Percentiles rank a stretch among this genome's conserved stretches.
Evolutionary conservation across 2,888 invertebrate species (phyloP).

Genomic region (Orchestes rusci): DNA sequence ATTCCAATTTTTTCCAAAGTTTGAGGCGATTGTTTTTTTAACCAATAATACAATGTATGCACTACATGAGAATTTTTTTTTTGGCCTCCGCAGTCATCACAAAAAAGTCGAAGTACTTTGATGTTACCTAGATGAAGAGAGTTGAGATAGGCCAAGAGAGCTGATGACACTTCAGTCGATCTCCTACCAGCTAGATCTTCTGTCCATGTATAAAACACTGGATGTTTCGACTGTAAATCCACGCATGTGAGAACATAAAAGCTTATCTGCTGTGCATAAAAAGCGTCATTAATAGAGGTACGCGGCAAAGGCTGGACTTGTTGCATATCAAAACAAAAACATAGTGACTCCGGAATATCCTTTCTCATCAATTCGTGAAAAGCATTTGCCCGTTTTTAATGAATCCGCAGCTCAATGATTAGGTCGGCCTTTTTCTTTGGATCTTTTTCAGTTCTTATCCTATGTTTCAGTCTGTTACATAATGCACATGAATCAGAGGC

Average conservation of each 20-base stretch:
- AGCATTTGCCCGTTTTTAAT: constrained; percentile 8
- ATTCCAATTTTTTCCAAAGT: constrained; percentile 4
- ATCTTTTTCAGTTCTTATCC: constrained; percentile 1
- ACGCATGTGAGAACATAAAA: constrained; percentile 21
- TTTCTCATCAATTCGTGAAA: constrained; percentile 3
- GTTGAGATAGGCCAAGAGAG: constrained; percentile 7
- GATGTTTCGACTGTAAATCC: constrained; percentile 10
- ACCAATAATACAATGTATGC: constrained; percentile 8
- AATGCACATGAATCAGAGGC: constrained; percentile 8
- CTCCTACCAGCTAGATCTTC: constrained; percentile 15
- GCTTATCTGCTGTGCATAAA: constrained; percentile 24
- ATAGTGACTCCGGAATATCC: constrained; percentile 1
- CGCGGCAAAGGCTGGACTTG: constrained; percentile 24
- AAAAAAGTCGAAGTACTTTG: constrained; percentile 12
- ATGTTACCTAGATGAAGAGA: constrained; percentile 3
- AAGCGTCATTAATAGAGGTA: constrained; percentile 22
- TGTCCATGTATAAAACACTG: constrained; percentile 17
- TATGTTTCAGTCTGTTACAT: constrained; percentile 3
- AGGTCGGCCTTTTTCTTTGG: constrained; percentile 1
- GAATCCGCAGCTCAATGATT: neutral
- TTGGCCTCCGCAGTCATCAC: constrained; percentile 25
- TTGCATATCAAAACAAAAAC: constrained; percentile 17
- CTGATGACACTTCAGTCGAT: constrained; percentile 9
- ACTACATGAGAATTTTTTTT: constrained; percentile 19
- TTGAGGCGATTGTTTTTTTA: constrained; percentile 7